phyloP scores from a whole-genome alignment of 1,140 invertebrate species.

The Heterodera schachtii region DNA sequence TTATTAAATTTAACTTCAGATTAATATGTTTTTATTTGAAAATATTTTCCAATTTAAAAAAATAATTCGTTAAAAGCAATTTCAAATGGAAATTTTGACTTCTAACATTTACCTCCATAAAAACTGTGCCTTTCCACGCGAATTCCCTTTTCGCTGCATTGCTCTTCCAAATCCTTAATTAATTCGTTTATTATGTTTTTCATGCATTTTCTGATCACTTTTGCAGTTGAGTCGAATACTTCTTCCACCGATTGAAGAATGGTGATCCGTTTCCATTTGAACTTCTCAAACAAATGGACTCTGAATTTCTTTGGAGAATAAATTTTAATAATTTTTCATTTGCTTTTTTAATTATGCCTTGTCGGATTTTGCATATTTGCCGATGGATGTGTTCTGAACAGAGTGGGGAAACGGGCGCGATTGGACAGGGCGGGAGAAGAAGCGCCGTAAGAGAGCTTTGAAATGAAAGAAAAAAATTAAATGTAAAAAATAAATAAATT shows the following conservation, averaged over 20 bases:
- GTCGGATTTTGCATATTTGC: conserved; percentile 99
- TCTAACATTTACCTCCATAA: conserved; percentile 75
- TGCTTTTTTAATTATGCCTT: conserved; percentile 46
- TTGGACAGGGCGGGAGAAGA: conserved; percentile 97
- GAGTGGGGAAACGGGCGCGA: conserved; percentile 89
- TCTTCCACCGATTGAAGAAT: conserved; percentile 98
- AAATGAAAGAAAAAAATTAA: background rate
- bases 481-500: background rate
- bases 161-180: conserved; percentile 85
- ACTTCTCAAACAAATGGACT: conserved; percentile 93
- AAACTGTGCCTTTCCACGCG: conserved; percentile 94
- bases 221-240: conserved; percentile 98
- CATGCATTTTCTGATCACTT: conserved; percentile 75
- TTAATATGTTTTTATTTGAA: no score
- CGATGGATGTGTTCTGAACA: conserved; percentile 97
- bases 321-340: background rate
- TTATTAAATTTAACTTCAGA: no score
- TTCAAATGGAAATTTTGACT: no score
- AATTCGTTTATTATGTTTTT: background rate
- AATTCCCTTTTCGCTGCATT: conserved; percentile 87
- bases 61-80: no score
- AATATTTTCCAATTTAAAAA: no score
- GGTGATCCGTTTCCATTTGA: conserved; percentile 92
- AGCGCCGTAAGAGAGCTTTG: conserved; percentile 91
- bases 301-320: conserved; percentile 65